A percentile compares a stretch with the other conserved stretches of the same genome.
phyloP scores from a whole-genome alignment of 2,888 invertebrate species.

The Dromius quadrimaculatus region DNA sequence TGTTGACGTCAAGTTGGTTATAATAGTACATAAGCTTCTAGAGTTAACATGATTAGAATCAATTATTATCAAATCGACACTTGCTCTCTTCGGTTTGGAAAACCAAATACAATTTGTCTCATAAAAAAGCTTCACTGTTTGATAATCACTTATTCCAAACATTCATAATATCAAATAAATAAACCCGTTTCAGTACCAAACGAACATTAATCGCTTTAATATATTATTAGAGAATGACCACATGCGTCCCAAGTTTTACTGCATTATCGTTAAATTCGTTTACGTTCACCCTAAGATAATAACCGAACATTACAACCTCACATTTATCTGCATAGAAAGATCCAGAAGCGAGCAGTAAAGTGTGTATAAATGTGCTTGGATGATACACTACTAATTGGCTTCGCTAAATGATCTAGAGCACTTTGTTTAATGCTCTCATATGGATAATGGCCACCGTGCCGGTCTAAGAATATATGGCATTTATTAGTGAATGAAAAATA shows the following conservation, averaged over 20 bases:
- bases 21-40: no score
- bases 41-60: no score
- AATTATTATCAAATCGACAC: no score
- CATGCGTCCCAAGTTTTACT: constrained; percentile 22
- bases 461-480: constrained; percentile 19
- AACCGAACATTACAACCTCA: constrained; percentile 34
- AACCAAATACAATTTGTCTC: no score
- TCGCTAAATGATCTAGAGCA: constrained; percentile 42
- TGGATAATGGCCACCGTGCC: neutral
- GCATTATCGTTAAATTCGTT: constrained; percentile 46
- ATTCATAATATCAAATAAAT: no score
- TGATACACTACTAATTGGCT: constrained; percentile 38
- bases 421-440: constrained; percentile 35
- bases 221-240: constrained; percentile 8
- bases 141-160: no score
- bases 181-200: neutral
- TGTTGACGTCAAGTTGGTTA: no score
- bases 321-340: constrained; percentile 36
- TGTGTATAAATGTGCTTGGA: constrained; percentile 7
- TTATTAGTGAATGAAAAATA: constrained; percentile 30
- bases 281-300: constrained; percentile 22
- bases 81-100: no score
- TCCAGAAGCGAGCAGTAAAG: neutral
- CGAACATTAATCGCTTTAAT: constrained; percentile 1
- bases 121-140: no score